These are phyloP conservation scores for Forpus xanthops DNA, from an alignment of 2,797 vertebrate genomes.

Conservation along the genomic window DNA sequence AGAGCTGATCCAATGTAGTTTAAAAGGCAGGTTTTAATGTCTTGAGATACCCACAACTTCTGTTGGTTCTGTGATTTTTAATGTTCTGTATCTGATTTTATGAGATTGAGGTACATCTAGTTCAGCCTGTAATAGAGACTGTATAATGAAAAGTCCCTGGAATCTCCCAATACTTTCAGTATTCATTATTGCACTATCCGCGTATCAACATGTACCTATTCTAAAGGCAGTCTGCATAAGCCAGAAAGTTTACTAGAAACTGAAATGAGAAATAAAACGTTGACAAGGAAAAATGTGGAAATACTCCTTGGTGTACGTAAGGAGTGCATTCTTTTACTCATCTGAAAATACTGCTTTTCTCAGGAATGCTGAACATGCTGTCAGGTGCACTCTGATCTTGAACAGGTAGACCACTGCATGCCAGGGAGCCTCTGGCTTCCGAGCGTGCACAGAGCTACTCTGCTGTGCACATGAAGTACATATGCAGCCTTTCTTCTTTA, in stretches of 20 bases:
- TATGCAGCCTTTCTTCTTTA: fast-evolving
- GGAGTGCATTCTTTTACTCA: background rate
- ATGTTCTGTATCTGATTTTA: background rate
- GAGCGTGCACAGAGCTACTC: background rate
- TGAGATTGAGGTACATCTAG: background rate
- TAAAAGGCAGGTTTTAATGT: background rate
- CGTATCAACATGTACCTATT: background rate
- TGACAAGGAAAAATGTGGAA: background rate
- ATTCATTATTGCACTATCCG: background rate
- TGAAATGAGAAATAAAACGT: background rate
- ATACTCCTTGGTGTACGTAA: fast-evolving
- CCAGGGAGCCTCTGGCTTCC: background rate
- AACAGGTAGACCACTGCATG: background rate
- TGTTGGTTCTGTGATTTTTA: background rate
- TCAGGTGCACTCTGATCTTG: fast-evolving
- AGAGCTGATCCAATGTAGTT: background rate
- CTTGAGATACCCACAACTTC: background rate
- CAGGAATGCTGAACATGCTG: background rate
- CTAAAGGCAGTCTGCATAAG: background rate
- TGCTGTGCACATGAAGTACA: fast-evolving
- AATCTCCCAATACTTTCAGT: background rate
- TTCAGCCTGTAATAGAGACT: background rate
- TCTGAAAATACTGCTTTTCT: background rate
- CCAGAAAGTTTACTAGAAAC: background rate
- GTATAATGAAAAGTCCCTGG: background rate